Evolutionary conservation across 1,140 invertebrate genomes (phyloP), one percentile per base, ranked within the genome.

Genomic region (Diorhabda elongata): DNA sequence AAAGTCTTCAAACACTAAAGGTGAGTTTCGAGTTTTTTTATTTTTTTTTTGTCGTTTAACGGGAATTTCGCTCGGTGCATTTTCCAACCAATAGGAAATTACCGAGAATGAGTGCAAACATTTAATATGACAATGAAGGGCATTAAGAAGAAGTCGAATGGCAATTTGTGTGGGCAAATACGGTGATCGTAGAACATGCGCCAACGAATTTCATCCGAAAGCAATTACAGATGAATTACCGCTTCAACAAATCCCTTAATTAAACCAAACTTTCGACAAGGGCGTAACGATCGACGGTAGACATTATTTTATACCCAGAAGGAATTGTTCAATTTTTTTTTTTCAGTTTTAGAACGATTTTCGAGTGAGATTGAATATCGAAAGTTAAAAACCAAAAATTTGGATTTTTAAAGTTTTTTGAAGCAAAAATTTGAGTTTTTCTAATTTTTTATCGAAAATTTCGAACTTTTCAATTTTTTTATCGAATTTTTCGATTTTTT

Each of bases 161-260:
- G 71, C 69, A 73, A 73, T 73, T 73, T 74, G 69, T 56, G 64
- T 74, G 66, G 68, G 73, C 71, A 74, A 74, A 74, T 71, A 74
- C 70, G 71, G 68, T 64, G 69, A 68, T 65, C 58, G 43, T 8
- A 6, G 61, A 9, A 43, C 8, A 7, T 8, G 9, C 7, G 42
- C 61, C 5, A 62, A 42, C 42, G 61, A 44, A 60, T 73, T 70
- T 69, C 67, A 71, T 73, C 70, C 68, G 70, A 58, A 74, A 69
- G 71, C 71, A 74, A 74, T 74, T 74, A 70, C 71, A 69, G 69
- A 71, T 74, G 71, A 72, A 72, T 74, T 72, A 73, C 71, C 69
- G 73, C 71, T 74, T 59, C 69, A 73, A 67, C 73, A 70, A 70
- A 69, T 71, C 43, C 66, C 45, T 69, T 74, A 74, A 74, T 74